phyloP scores from a whole-genome alignment of 2,113 vertebrate species.

The Ciconia boyciana region DNA sequence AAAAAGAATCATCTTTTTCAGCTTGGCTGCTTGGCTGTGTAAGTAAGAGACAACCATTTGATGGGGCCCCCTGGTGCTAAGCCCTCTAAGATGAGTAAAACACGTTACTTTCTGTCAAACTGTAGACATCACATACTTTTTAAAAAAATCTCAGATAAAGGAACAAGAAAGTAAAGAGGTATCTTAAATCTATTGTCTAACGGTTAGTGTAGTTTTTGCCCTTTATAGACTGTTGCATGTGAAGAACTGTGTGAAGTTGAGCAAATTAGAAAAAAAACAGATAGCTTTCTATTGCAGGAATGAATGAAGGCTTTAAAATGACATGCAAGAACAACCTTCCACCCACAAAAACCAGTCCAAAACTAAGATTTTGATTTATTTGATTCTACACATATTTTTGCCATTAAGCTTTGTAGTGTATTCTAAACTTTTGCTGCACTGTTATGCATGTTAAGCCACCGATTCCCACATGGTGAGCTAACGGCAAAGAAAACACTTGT shows the following conservation, averaged over 20 bases:
- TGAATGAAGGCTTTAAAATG: constrained; percentile 20
- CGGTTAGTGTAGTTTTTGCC: not conserved
- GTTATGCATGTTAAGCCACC: not conserved
- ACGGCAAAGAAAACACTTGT: constrained; percentile 24
- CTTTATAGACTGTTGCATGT: not conserved
- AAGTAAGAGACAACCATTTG: not conserved
- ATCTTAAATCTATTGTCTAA: not conserved
- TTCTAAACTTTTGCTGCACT: not conserved
- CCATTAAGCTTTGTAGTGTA: not conserved
- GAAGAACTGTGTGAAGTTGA: not conserved
- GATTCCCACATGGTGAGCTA: constrained; percentile 19
- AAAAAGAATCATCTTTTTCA: constrained; percentile 9
- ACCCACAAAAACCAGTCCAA: constrained; percentile 15
- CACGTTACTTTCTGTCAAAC: not conserved
- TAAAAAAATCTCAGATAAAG: not conserved
- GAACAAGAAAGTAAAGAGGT: not conserved
- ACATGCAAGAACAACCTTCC: constrained; percentile 17
- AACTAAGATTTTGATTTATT: constrained; percentile 51
- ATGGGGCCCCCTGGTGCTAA: not conserved
- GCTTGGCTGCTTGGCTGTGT: not conserved
- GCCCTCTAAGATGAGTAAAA: not conserved
- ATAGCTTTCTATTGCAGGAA: constrained; percentile 25
- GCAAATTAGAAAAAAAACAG: constrained; percentile 31
- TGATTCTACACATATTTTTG: constrained; percentile 57
- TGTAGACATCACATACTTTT: not conserved